These are phyloP conservation scores for Morelia viridis DNA, from an alignment of 2,797 vertebrate genomes.

Conservation along the genomic window DNA sequence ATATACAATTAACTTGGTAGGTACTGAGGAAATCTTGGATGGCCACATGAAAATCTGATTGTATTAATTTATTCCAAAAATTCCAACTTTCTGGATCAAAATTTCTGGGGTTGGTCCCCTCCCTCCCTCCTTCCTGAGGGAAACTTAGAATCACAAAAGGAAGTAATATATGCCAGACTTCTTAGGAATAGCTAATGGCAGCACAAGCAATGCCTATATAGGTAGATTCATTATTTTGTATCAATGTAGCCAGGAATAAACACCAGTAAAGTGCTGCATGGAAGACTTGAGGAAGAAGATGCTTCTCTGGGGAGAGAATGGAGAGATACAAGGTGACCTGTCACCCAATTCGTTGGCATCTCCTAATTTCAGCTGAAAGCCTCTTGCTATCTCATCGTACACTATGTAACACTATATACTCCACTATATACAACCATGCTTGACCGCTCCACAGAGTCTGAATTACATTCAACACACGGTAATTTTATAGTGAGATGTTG, in stretches of 20 bases:
- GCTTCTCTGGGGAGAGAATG: neutral
- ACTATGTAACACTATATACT: neutral
- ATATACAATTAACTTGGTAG: neutral
- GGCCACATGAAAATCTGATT: neutral
- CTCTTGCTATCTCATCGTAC: conserved; percentile 8
- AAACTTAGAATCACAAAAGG: neutral
- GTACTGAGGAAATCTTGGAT: neutral
- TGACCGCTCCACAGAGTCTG: conserved; percentile 40
- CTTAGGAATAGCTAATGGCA: neutral
- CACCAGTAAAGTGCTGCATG: neutral
- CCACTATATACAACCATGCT: neutral
- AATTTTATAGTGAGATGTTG: conserved; percentile 33
- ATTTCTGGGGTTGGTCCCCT: neutral
- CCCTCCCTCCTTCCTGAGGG: no score
- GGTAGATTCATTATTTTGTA: neutral
- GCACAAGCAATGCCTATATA: neutral
- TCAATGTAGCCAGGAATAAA: conserved; percentile 18
- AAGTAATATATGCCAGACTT: neutral
- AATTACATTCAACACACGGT: conserved; percentile 23
- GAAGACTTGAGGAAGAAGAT: conserved; percentile 1
- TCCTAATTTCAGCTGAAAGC: conserved; percentile 28
- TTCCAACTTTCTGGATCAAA: neutral
- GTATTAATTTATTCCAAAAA: neutral
- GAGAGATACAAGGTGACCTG: neutral
- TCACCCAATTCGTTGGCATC: conserved; percentile 21